Percentiles rank a stretch among this genome's conserved stretches.
Conservation (phyloP, 2,797 vertebrate species). For the Botia almorhae region DNA sequence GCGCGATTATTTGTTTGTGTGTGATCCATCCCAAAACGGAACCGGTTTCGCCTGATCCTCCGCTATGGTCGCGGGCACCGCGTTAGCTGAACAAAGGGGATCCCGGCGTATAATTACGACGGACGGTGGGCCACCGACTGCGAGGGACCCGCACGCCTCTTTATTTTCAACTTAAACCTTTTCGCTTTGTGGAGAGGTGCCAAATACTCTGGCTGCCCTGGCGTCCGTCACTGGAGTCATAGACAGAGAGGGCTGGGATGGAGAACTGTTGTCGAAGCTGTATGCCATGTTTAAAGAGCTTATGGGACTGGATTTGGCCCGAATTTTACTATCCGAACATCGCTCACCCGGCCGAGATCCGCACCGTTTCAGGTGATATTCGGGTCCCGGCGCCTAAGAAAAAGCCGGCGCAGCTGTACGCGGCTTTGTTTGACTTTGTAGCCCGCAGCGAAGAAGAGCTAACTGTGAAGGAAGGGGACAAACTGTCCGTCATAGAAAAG, state of each 20-base stretch:
- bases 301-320: slow-evolving; percentile 90
- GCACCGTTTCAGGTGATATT: slow-evolving; percentile 76
- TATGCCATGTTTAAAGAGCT: slow-evolving; percentile 78
- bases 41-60: slow-evolving; percentile 79
- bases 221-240: slow-evolving; percentile 23
- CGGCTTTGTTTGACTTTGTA: slow-evolving; percentile 84
- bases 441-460: slow-evolving; percentile 85
- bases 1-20: slow-evolving; percentile 60
- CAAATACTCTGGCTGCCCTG: slow-evolving; percentile 41
- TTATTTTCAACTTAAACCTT: slow-evolving; percentile 4
- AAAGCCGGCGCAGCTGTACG: slow-evolving; percentile 78
- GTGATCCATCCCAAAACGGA: slow-evolving; percentile 64
- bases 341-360: slow-evolving; percentile 66
- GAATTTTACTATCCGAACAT: slow-evolving; percentile 62
- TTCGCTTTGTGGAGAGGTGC: slow-evolving; percentile 31
- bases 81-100: slow-evolving; percentile 55
- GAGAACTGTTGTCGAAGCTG: slow-evolving; percentile 86
- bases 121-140: slow-evolving; percentile 26
- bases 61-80: slow-evolving; percentile 61
- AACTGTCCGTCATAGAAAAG: slow-evolving; percentile 85
- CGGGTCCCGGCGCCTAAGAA: slow-evolving; percentile 70
- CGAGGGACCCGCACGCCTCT: slow-evolving; percentile 25
- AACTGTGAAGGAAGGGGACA: slow-evolving; percentile 85
- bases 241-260: slow-evolving; percentile 72
- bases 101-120: slow-evolving; percentile 31